Evolutionary conservation across 2,113 vertebrate species (phyloP), one percentile per base, ranked within the genome.

Genomic region (Gymnarchus niloticus): DNA sequence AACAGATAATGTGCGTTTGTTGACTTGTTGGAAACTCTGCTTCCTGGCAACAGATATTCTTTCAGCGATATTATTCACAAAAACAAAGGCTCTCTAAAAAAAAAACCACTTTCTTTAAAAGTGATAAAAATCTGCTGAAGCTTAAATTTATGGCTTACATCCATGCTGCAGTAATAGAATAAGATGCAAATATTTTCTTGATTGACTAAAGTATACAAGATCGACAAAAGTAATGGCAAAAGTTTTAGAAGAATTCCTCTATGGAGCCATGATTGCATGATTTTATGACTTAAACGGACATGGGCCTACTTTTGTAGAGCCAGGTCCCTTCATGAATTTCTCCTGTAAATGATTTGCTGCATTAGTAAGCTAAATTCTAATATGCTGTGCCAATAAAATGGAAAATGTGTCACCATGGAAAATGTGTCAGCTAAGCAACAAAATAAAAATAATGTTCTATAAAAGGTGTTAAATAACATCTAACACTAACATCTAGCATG

Each of bases 1-100:
- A 92, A 8, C 86, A 84, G 90, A 92, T 85, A 10, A 85, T 85
- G 85, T 65, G 19, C 73, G 87, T 93, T 88, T 92, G 88, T 73
- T 86, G 85, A 83, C 5, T 17, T 84, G 88, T 89, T 85, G 83
- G 88, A 87, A 77, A 85, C 7, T 56, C 69, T 54, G 49, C 9
- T n/a, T 17, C n/a, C 46, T 81, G 48, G 44, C 23, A 33, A 81
- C n/a, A 52, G 28, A 33, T 17, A 81, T 52, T 28, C 25, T 51
- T 48, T 81, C 86, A 89, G 88, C 54, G 73, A 85, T 88, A 59
- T 57, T 80, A 83, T 23, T 23, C 23, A 82, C 54, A 28, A 23
- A 54, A 44, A 81, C 46, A 81, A 54, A 54, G 19, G 23, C n/a
- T 51, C n/a, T 9, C n/a, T 78, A 4, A 48, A 37, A 46, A 48